Base-by-base conservation (phyloP, 64 coral and sea anemone genomes). In the Porites australiensis region DNA sequence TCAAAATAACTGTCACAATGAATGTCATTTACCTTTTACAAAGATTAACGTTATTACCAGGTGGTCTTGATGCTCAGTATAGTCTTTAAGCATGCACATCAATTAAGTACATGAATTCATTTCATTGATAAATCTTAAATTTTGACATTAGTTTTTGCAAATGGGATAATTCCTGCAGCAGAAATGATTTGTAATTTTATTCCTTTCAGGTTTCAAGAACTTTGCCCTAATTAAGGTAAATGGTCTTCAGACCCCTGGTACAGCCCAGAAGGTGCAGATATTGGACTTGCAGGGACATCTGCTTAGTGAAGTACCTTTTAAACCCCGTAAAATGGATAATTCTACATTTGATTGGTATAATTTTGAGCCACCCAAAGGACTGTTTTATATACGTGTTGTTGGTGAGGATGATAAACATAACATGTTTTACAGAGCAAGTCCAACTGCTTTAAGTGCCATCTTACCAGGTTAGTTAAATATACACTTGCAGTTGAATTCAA, bases 371-470 rank as follows among this genome's bases (percentile, higher is more conserved):
- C 95, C 95, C 3, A 77, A 63, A 27, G 95, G 95, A 19, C 58
- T 97, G 60, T 97, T 97, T 70, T 94, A 97, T 5, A 53, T 97
- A 13, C 92, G 95, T 19, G 69, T 94, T 16, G 46, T 94, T 54
- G 95, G 95, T 50, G 65, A 68, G 4, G 95, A 97, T 88, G 62
- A 50, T 79, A 45, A 83, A 2, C 74, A 77, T 0, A 80, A 97
- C n/a, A 75, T 82, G 8, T 94, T 94, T 79, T 73, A 94, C 57
- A 70, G 95, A 61, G 79, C 78, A 43, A 97, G 82, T 88, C 82
- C 88, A 19, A 97, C 88, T 66, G 95, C 95, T 43, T 79, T 97
- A 45, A 97, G 95, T 87, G 95, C 88, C 15, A 76, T 97, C 22
- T 52, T 97, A 50, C 95, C 95, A 93, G 95, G 95, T 97, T 82